A percentile compares a stretch with the other conserved stretches of the same genome.
Conservation (phyloP, 2,888 invertebrate species). For the Pseudolycoriella hygida region DNA sequence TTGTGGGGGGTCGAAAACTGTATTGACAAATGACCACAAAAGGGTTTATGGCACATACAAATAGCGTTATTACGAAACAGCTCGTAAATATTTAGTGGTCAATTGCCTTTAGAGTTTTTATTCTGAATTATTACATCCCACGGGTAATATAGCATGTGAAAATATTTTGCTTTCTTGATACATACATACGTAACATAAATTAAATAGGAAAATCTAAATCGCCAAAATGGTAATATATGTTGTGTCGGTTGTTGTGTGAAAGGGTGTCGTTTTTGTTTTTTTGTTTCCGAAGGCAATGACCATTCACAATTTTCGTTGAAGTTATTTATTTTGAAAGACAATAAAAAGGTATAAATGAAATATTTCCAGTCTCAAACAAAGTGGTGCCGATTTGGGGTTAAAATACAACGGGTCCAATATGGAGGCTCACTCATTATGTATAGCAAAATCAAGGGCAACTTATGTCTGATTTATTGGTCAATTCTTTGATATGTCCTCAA, state of each 20-base stretch:
- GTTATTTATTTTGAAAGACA: too few relatives aligned
- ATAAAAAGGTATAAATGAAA: too few relatives aligned
- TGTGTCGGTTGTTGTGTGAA: neutral
- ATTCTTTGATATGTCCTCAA: too few relatives aligned
- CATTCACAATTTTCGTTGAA: too few relatives aligned
- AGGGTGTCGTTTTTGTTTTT: neutral
- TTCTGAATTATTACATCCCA: constrained; percentile 2
- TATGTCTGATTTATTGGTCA: too few relatives aligned
- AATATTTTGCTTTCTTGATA: neutral
- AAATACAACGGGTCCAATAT: too few relatives aligned
- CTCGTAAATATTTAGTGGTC: constrained; percentile 9
- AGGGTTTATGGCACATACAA: constrained; percentile 9
- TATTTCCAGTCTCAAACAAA: too few relatives aligned
- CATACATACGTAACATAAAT: neutral
- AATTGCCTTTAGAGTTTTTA: constrained; percentile 6
- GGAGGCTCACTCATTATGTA: too few relatives aligned
- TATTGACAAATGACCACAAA: constrained; percentile 8
- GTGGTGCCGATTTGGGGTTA: too few relatives aligned
- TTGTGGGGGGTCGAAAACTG: neutral
- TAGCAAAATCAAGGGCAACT: too few relatives aligned
- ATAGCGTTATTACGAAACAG: constrained; percentile 8
- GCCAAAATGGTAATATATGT: neutral
- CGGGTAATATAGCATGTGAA: neutral
- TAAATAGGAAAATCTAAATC: too few relatives aligned
- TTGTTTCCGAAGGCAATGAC: too few relatives aligned